phyloP scores from a whole-genome alignment of 2,888 invertebrate species.

The Tethea ocularis region DNA sequence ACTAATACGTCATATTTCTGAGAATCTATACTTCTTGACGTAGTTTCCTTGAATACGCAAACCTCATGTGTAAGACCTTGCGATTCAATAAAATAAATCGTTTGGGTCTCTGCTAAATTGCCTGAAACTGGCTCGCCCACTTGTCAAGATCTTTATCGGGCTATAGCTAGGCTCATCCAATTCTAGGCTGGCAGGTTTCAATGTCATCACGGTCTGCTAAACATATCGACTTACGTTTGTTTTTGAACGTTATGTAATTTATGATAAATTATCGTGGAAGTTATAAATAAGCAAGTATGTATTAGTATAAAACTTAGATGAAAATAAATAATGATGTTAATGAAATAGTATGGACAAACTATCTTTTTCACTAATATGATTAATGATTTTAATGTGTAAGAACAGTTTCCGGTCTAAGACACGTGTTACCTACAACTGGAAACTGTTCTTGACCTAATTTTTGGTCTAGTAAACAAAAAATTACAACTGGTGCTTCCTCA shows the following conservation, averaged over 20 bases:
- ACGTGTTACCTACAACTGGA: neutral
- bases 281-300: too few relatives aligned
- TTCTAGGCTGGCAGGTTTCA: conserved; percentile 5
- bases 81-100: conserved; percentile 45
- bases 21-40: neutral
- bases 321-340: too few relatives aligned
- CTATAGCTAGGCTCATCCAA: conserved; percentile 13
- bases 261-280: neutral
- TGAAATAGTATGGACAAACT: too few relatives aligned
- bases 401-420: too few relatives aligned
- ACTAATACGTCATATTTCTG: neutral
- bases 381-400: too few relatives aligned
- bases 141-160: conserved; percentile 32
- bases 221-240: neutral
- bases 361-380: too few relatives aligned
- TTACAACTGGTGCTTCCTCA: neutral
- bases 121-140: conserved; percentile 38
- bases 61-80: conserved; percentile 45
- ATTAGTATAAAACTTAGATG: too few relatives aligned
- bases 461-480: neutral
- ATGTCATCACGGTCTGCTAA: conserved; percentile 4
- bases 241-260: neutral
- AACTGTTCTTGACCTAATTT: neutral
- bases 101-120: conserved; percentile 38
- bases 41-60: conserved; percentile 8